Percentiles rank a stretch among this genome's conserved stretches.
These are phyloP conservation scores for Macrostomum cliftonense DNA, from an alignment of 2,888 invertebrate genomes.

Conservation along the genomic window DNA sequence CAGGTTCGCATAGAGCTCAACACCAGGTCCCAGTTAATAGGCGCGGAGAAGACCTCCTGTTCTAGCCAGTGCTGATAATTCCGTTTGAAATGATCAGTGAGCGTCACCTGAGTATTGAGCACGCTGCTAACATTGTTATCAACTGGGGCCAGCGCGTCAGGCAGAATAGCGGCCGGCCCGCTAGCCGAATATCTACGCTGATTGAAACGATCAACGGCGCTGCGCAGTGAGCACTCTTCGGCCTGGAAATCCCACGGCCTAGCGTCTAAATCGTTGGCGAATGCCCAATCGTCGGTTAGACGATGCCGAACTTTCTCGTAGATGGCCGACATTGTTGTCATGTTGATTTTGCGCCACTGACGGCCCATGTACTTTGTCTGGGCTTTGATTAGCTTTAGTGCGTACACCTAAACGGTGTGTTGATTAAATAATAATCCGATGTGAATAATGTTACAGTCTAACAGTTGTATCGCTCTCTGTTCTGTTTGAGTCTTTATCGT, in stretches of 20 bases:
- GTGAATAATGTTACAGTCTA: too few species aligned
- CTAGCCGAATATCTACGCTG: constrained; percentile 59
- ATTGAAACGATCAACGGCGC: constrained; percentile 82
- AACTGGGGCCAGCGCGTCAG: constrained; percentile 46
- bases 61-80: constrained; percentile 80
- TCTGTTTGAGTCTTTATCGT: too few species aligned
- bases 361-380: constrained; percentile 95
- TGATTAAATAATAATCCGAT: too few species aligned
- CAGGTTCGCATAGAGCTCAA: constrained; percentile 12
- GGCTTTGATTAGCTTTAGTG: constrained; percentile 90
- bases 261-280: constrained; percentile 90
- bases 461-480: too few species aligned
- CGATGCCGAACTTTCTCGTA: constrained; percentile 81
- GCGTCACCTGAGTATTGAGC: constrained; percentile 55
- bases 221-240: constrained; percentile 75
- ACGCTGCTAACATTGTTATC: constrained; percentile 66
- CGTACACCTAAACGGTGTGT: constrained; percentile 96
- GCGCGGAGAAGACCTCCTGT: constrained; percentile 74
- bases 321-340: constrained; percentile 97
- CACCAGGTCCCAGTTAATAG: constrained; percentile 46
- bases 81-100: constrained; percentile 55
- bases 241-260: constrained; percentile 89
- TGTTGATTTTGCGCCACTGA: constrained; percentile 96
- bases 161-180: constrained; percentile 44
- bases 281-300: constrained; percentile 97